Percentiles rank a stretch among this genome's conserved stretches.
Conservation (phyloP, 2,113 vertebrate genomes). For the Actinemys pallida region DNA sequence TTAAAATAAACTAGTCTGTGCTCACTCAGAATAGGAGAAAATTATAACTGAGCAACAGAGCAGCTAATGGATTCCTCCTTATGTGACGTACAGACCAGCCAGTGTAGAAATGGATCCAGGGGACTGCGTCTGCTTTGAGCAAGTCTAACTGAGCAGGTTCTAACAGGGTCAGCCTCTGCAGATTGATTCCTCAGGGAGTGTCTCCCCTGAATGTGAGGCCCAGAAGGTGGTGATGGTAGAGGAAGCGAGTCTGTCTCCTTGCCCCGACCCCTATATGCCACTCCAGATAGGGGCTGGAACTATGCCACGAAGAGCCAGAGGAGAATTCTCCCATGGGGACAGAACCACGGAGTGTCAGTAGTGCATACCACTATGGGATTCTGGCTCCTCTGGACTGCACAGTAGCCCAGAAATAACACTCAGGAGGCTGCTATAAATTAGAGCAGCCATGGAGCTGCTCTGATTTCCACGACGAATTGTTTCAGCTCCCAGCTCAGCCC, state of each 20-base stretch:
- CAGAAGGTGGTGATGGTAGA: background rate
- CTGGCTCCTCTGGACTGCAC: background rate
- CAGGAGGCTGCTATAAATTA: background rate
- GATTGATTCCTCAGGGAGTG: background rate
- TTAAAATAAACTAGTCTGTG: slow-evolving; percentile 16
- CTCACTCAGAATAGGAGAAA: background rate
- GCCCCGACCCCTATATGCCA: fast-evolving
- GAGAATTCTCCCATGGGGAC: background rate
- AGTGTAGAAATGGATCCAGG: background rate
- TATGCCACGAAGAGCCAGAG: fast-evolving
- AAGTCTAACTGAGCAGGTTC: background rate
- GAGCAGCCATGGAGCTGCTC: background rate
- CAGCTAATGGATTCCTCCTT: background rate
- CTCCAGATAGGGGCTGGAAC: background rate
- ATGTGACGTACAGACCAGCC: background rate
- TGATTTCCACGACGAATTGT: background rate
- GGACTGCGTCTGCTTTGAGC: background rate
- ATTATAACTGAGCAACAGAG: background rate
- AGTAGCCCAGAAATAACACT: fast-evolving
- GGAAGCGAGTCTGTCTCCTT: background rate
- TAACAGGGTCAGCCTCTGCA: background rate
- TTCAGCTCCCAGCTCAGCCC: background rate
- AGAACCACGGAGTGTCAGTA: background rate
- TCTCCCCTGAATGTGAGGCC: background rate
- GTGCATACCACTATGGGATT: fast-evolving